These are phyloP conservation scores for Zhuqinia jingwanae DNA, from an alignment of 2,888 invertebrate genomes.

Conservation along the genomic window DNA sequence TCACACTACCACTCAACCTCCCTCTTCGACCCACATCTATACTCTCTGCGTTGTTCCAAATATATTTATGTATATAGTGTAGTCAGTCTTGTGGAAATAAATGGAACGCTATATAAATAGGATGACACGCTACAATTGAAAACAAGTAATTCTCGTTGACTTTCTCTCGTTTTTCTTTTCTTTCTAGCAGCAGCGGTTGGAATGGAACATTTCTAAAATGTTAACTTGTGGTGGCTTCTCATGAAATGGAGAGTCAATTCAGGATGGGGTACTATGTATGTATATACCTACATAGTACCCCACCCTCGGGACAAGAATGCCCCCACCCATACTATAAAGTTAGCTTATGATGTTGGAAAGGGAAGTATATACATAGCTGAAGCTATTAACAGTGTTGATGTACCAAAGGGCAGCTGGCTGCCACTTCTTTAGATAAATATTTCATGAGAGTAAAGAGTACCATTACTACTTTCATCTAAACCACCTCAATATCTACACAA, in stretches of 20 bases:
- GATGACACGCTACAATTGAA: slow-evolving; percentile 34
- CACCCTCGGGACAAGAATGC: too few relatives aligned
- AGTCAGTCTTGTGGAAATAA: not conserved
- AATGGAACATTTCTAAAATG: slow-evolving; percentile 37
- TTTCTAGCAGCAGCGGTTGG: not conserved
- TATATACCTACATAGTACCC: not conserved
- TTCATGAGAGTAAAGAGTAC: not conserved
- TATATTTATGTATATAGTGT: too few relatives aligned
- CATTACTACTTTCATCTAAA: not conserved
- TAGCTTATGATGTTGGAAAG: too few relatives aligned
- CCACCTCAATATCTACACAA: not conserved
- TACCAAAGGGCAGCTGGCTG: slow-evolving; percentile 5
- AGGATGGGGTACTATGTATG: not conserved
- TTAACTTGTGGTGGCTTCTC: not conserved
- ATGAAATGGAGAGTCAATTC: slow-evolving; percentile 15
- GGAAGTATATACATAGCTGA: too few relatives aligned
- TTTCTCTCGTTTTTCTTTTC: not conserved
- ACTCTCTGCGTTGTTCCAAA: not conserved
- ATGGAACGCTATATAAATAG: slow-evolving; percentile 16
- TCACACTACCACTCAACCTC: not conserved
- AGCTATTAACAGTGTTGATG: slow-evolving; percentile 38
- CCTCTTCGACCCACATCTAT: not conserved
- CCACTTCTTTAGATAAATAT: slow-evolving; percentile 38
- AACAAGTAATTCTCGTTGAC: slow-evolving; percentile 31
- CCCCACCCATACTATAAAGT: not conserved